phyloP scores from a whole-genome alignment of 2,113 vertebrate species.

The Emydura subglobosa region DNA sequence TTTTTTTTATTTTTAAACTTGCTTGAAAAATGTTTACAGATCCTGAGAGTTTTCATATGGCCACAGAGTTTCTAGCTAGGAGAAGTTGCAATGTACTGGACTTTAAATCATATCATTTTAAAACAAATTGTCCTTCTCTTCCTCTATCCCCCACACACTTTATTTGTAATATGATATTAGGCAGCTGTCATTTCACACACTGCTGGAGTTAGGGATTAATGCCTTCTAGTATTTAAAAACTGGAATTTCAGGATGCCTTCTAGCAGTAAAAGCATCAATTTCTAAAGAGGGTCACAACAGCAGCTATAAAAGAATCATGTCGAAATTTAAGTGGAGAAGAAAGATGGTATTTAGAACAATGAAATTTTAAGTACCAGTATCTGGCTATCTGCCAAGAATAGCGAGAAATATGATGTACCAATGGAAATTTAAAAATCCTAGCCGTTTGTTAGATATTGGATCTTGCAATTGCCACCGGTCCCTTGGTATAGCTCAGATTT shows the following conservation, averaged over 20 bases:
- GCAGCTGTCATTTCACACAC: conserved; percentile 1
- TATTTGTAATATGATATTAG: conserved; percentile 20
- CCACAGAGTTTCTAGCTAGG: neutral
- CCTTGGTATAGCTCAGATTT: neutral
- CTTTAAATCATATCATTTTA: neutral
- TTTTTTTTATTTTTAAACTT: neutral
- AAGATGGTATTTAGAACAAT: neutral
- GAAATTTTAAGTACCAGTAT: neutral
- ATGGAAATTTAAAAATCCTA: neutral
- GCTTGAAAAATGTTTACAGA: neutral
- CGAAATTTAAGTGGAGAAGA: neutral
- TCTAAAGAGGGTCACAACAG: neutral
- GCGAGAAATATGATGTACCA: neutral
- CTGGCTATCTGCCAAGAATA: neutral
- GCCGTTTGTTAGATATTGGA: neutral
- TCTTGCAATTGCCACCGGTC: neutral
- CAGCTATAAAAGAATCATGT: neutral
- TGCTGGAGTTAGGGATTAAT: conserved; percentile 18
- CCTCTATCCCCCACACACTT: neutral
- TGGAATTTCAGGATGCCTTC: conserved; percentile 40
- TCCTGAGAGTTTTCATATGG: neutral
- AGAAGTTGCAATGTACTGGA: neutral
- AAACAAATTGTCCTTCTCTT: neutral
- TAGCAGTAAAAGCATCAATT: neutral
- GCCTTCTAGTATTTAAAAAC: conserved; percentile 17